Base-by-base conservation (phyloP, 2,113 vertebrate species). In the Nanorana parkeri region DNA sequence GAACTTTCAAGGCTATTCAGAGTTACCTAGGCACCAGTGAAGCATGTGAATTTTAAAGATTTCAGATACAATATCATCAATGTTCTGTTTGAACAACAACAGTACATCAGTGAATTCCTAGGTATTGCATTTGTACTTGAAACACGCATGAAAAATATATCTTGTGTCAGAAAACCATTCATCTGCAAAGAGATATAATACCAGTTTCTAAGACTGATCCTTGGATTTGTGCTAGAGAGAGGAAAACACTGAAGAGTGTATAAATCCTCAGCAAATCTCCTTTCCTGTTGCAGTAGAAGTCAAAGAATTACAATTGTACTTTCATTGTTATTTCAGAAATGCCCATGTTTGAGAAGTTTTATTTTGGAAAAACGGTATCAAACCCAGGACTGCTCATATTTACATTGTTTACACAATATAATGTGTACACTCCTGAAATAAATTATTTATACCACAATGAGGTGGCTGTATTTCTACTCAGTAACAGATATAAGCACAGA, bases 121-220 rank as follows among this genome's bases (percentile, higher is more conserved):
- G 72, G 61, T 80, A 76, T 29, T 66, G 47, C 17, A 81, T 83
- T 75, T 83, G 64, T 75, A 83, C 71, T 83, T 83, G 80, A 83
- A 68, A 67, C 80, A 76, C 63, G 64, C 80, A 76, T 76, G 72
- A 76, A 83, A 83, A 83, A 83, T 83, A 83, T 76, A 83, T 83
- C 80, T 75, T 32, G 64, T 83, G 80, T 83, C 80, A 83, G 63
- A 76, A 68, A 83, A 83, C 71, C 80, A 76, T 83, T 76, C 80
- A 83, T 83, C 80, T 83, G 80, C 63, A 83, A 74, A 76, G 72
- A 75, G 80, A 83, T 83, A 83, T 83, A 83, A 83, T 76, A 68
- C 80, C 72, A 83, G 72, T 75, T 75, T 83, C 80, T 83, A 83
- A 83, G 80, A 68, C 80, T 83, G 80, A 83, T 83, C 80, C 80